Percentiles rank a stretch among this genome's conserved stretches.
phyloP scores from a whole-genome alignment of 2,113 vertebrate species.

The Thunnus thynnus region DNA sequence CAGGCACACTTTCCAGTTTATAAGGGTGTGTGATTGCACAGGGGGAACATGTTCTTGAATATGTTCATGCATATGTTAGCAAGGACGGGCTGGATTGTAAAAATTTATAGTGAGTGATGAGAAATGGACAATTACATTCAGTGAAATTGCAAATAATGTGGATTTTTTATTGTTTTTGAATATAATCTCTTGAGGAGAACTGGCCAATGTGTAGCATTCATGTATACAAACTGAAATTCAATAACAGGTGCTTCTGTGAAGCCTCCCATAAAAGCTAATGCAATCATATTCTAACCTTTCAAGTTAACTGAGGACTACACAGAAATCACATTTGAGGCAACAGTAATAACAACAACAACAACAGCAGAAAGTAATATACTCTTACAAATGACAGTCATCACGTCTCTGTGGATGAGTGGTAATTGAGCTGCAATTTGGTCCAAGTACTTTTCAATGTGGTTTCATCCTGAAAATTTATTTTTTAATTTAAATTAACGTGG shows the following conservation, averaged over 20 bases:
- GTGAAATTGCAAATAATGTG: neutral
- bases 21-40: neutral
- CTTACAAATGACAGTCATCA: constrained; percentile 14
- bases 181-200: neutral
- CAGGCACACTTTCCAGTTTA: neutral
- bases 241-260: constrained; percentile 29
- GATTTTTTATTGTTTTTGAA: constrained; percentile 8
- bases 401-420: neutral
- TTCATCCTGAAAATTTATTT: neutral
- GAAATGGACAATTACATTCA: neutral
- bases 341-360: constrained; percentile 16
- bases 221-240: constrained; percentile 26
- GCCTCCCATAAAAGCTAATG: constrained; percentile 45
- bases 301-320: constrained; percentile 16
- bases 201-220: neutral
- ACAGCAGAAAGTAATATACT: neutral
- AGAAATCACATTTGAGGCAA: constrained; percentile 25
- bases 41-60: neutral
- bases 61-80: neutral
- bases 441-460: neutral
- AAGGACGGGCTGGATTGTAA: neutral
- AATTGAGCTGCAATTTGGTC: constrained; percentile 1
- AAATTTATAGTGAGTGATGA: neutral
- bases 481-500: neutral
- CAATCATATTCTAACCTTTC: constrained; percentile 25